Evolutionary conservation across 1,140 invertebrate genomes (phyloP).

Genomic region (Armadillidium nasatum): DNA sequence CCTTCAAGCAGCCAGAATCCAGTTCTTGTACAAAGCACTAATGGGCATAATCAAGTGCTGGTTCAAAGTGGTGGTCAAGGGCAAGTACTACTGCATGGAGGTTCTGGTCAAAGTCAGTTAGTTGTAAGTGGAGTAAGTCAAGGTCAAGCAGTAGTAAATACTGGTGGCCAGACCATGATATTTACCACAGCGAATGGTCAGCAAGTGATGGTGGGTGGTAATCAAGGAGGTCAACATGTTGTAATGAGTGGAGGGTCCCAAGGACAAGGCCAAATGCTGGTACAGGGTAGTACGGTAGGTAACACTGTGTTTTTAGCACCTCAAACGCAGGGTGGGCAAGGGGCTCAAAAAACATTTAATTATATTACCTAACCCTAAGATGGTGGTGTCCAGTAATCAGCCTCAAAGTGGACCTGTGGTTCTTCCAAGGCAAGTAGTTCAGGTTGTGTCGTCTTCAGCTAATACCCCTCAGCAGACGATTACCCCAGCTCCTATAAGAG

Average conservation of each 20-base stretch:
- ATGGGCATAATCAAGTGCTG: not conserved
- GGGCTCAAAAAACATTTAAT: conserved; percentile 32
- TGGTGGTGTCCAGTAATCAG: conserved; percentile 33
- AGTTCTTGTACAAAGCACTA: not conserved
- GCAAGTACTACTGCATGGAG: conserved; percentile 38
- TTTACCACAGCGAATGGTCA: conserved; percentile 34
- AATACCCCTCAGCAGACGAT: conserved; percentile 23
- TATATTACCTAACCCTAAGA: conserved; percentile 37
- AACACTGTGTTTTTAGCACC: conserved; percentile 34
- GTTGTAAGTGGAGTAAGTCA: conserved; percentile 35
- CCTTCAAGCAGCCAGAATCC: not conserved
- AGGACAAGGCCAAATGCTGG: conserved; percentile 33
- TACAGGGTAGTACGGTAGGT: conserved; percentile 33
- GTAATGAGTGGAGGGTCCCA: conserved; percentile 36
- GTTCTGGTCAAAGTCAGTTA: conserved; percentile 29
- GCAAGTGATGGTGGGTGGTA: not conserved
- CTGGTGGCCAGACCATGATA: conserved; percentile 37
- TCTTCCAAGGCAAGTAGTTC: conserved; percentile 35
- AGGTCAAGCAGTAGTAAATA: conserved; percentile 33
- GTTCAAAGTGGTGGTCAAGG: conserved; percentile 29
- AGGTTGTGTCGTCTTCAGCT: conserved; percentile 33
- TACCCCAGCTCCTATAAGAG: conserved; percentile 25
- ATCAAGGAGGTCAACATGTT: conserved; percentile 20
- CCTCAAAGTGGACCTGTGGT: conserved; percentile 35
- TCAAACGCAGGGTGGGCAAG: conserved; percentile 34